These are phyloP conservation scores for Eretmochelys imbricata DNA, from an alignment of 2,113 vertebrate species.

Conservation along the genomic window DNA sequence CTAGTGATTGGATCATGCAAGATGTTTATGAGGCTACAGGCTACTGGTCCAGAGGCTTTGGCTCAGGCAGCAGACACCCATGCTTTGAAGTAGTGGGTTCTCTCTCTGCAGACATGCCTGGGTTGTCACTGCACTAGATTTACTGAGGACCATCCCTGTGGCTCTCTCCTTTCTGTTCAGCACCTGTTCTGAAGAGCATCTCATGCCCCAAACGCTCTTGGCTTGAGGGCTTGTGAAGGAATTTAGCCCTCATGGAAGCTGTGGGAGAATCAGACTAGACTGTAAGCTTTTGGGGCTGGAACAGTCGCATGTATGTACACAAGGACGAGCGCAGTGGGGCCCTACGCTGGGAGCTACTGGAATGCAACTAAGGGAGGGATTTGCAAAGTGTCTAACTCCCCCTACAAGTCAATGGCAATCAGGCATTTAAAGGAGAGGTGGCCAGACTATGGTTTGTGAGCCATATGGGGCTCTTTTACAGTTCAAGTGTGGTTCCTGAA, in stretches of 20 bases:
- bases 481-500: too few species aligned
- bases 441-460: too few species aligned
- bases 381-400: background rate
- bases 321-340: background rate
- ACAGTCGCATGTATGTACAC: background rate
- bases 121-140: background rate
- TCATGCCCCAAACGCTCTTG: background rate
- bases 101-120: background rate
- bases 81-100: background rate
- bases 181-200: background rate
- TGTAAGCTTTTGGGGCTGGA: background rate
- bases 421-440: background rate
- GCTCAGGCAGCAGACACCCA: background rate
- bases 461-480: too few species aligned
- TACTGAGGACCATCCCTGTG: background rate
- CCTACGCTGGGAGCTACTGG: background rate
- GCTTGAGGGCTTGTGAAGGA: background rate
- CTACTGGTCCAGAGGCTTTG: background rate
- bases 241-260: background rate
- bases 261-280: background rate
- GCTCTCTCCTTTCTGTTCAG: background rate
- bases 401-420: background rate
- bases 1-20: background rate
- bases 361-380: background rate
- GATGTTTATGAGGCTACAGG: background rate